Base-by-base conservation (phyloP, 1,140 invertebrate species). In the Babylonia areolata region DNA sequence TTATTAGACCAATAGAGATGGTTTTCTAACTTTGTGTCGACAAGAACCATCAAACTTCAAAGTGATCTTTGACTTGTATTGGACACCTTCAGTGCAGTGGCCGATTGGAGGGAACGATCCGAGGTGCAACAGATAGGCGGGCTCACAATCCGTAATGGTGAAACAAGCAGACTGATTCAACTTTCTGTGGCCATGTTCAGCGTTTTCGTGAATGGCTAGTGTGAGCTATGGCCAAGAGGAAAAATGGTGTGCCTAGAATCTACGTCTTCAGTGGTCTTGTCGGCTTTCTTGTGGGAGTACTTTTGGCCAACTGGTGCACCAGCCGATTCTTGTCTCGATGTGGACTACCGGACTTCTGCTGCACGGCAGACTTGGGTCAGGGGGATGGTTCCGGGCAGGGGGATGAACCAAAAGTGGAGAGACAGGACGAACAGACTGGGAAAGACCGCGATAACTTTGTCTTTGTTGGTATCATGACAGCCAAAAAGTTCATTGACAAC, bases 391-490 rank as follows among this genome's bases (percentile, higher is more conserved):
- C 46, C 37, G 69, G 81, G 17, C 51, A 83, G 39, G 42, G 86
- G 79, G 64, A 86, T 75, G 85, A 78, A 31, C 75, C 80, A 12
- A 40, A 81, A 58, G 81, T 51, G 46, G 85, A 86, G 31, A 64
- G 78, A 75, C 54, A 86, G 58, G 64, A 71, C 42, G 75, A 81
- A 78, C 78, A 86, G 85, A 81, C 78, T 54, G 79, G 51, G 78
- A 85, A 85, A 35, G 84, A 85, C n/a, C 84, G 85, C 78, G 83
- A 89, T 77, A 85, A 89, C 83, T 94, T 93, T 85, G 84, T 94
- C 28, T 89, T 99, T 92, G 97, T 99, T 79, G 98, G 98, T 81
- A 98, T 99, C 0, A 99, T 99, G 98, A 99, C 98, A 1, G 98
- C 98, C 0, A 96, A 97, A 90, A 97, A 97, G 92, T 99, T 97